These are phyloP conservation scores for Menidia beryllina DNA, from an alignment of 2,113 vertebrate species.

Conservation along the genomic window DNA sequence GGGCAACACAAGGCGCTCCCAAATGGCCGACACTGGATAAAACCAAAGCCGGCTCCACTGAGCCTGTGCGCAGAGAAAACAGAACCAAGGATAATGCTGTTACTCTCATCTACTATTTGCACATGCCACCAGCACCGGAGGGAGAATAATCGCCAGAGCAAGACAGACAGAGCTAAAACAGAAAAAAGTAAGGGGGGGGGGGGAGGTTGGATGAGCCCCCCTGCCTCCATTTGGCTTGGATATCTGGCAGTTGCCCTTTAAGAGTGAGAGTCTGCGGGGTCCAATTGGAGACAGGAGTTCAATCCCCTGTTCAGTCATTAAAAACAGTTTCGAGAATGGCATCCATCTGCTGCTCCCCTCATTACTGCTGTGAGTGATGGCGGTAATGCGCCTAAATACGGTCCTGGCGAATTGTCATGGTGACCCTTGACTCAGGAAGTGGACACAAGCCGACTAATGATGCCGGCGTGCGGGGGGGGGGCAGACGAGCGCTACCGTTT, in stretches of 20 bases:
- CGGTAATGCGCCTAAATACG: slow-evolving; percentile 77
- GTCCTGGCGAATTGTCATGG: slow-evolving; percentile 72
- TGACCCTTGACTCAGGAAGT: slow-evolving; percentile 78
- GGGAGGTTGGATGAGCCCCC: slow-evolving; percentile 60
- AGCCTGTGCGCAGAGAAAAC: slow-evolving; percentile 42
- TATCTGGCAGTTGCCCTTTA: slow-evolving; percentile 79
- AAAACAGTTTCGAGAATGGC: slow-evolving; percentile 76
- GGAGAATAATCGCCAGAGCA: slow-evolving; percentile 48
- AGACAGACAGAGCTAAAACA: slow-evolving; percentile 44
- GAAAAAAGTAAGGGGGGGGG: slow-evolving; percentile 8
- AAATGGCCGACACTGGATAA: slow-evolving; percentile 62
- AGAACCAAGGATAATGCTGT: slow-evolving; percentile 47
- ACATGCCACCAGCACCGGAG: slow-evolving; percentile 30
- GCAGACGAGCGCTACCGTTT: slow-evolving; percentile 52
- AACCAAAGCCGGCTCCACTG: slow-evolving; percentile 58
- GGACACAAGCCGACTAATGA: slow-evolving; percentile 76
- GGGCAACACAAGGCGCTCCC: slow-evolving; percentile 58
- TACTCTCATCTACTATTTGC: slow-evolving; percentile 52
- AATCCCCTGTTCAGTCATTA: slow-evolving; percentile 80
- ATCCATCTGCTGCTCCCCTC: slow-evolving; percentile 81
- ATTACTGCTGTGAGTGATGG: slow-evolving; percentile 80
- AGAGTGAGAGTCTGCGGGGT: slow-evolving; percentile 70
- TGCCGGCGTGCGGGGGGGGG: slow-evolving; percentile 55
- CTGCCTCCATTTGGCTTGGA: slow-evolving; percentile 68
- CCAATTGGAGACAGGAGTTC: slow-evolving; percentile 67